These are phyloP conservation scores for Cygnus atratus DNA, from an alignment of 2,113 vertebrate genomes.

Conservation along the genomic window DNA sequence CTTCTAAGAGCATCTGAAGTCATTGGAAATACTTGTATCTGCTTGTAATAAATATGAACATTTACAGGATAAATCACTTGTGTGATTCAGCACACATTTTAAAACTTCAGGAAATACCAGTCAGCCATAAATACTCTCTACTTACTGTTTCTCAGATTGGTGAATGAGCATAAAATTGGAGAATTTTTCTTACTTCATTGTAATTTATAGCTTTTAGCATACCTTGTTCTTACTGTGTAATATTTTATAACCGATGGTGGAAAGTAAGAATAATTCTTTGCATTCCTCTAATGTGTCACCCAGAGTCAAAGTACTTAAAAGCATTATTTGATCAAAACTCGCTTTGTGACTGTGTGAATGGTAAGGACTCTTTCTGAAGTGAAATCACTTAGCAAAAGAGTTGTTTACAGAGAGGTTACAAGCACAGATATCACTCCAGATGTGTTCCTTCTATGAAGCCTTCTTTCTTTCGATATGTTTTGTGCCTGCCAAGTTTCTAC, in stretches of 20 bases:
- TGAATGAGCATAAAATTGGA: neutral
- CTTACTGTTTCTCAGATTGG: neutral
- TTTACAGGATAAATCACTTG: neutral
- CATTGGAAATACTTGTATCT: neutral
- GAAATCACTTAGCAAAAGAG: neutral
- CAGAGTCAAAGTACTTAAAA: slow-evolving; percentile 2
- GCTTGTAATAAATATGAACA: neutral
- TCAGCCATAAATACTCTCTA: neutral
- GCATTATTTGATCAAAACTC: slow-evolving; percentile 21
- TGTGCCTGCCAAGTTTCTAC: neutral
- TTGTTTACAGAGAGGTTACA: slow-evolving; percentile 8
- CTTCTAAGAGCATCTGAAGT: neutral
- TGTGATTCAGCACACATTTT: neutral
- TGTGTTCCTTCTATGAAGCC: neutral
- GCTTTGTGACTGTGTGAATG: neutral
- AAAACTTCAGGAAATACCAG: neutral
- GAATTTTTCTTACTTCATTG: neutral
- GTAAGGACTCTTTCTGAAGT: neutral
- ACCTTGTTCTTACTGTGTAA: neutral
- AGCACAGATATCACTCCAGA: slow-evolving; percentile 17
- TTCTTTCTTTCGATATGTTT: neutral
- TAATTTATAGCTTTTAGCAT: neutral
- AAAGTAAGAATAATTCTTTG: neutral
- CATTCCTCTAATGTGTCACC: neutral
- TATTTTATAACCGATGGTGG: neutral